phyloP scores from a whole-genome alignment of 1,140 invertebrate genomes.

The Leptoteleia sp. region DNA sequence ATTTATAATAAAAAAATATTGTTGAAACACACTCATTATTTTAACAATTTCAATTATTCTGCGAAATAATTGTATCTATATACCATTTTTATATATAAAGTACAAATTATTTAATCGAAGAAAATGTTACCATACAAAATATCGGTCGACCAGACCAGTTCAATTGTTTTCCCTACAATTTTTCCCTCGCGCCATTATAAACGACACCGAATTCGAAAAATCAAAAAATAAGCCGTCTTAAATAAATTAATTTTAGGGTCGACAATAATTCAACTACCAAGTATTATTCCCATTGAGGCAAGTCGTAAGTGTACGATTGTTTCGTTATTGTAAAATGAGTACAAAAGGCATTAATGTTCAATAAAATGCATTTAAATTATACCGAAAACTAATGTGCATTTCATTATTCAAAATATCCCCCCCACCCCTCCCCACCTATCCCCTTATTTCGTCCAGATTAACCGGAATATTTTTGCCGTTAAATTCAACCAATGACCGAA shows the following conservation, averaged over 20 bases:
- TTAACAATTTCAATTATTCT: no score
- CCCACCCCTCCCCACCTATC: no score
- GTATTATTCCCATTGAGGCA: slow-evolving; percentile 31
- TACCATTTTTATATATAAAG: no score
- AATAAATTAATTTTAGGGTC: slow-evolving; percentile 17
- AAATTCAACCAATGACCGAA: no score
- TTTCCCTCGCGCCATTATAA: no score
- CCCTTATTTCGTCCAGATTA: slow-evolving; percentile 8
- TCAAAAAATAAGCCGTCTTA: neutral
- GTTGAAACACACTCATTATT: no score
- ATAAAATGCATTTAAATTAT: slow-evolving; percentile 46
- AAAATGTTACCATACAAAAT: no score
- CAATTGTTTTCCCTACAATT: no score
- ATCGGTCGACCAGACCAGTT: no score
- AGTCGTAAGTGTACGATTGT: slow-evolving; percentile 28
- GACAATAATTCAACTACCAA: slow-evolving; percentile 18
- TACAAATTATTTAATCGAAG: no score
- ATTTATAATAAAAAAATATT: no score
- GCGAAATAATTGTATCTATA: no score
- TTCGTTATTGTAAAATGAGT: slow-evolving; percentile 46
- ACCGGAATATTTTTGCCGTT: slow-evolving; percentile 22
- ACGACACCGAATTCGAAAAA: neutral
- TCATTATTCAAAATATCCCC: slow-evolving; percentile 36
- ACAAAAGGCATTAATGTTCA: slow-evolving; percentile 45
- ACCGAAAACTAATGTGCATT: slow-evolving; percentile 23